A percentile compares a stretch with the other conserved stretches of the same genome.
phyloP scores from a whole-genome alignment of 2,797 vertebrate species.

The Pseudochaenichthys georgianus region DNA sequence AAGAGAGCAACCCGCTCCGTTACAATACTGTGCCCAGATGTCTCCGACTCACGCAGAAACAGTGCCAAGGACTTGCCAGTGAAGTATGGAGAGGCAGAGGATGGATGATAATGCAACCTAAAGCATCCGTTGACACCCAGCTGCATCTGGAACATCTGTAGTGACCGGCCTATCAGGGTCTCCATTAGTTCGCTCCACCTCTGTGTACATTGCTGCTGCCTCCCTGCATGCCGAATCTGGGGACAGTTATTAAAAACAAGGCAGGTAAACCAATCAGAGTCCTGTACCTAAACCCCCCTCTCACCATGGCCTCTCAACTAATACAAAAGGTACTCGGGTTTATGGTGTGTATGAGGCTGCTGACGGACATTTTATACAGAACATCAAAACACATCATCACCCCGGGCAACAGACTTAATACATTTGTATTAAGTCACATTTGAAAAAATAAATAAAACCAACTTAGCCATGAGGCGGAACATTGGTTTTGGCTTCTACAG shows the following conservation, averaged over 20 bases:
- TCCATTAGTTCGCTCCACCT: constrained; percentile 49
- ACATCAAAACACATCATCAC: constrained; percentile 64
- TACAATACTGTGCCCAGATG: constrained; percentile 53
- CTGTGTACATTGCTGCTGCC: constrained; percentile 54
- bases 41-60: constrained; percentile 28
- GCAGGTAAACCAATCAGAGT: constrained; percentile 59
- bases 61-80: constrained; percentile 65
- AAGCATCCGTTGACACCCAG: constrained; percentile 76
- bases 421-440: constrained; percentile 50
- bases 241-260: constrained; percentile 67
- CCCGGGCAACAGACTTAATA: constrained; percentile 20
- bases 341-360: constrained; percentile 48
- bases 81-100: constrained; percentile 63
- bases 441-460: constrained; percentile 56
- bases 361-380: constrained; percentile 69
- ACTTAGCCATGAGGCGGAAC: constrained; percentile 25
- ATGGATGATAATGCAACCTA: constrained; percentile 71
- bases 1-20: constrained; percentile 35
- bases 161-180: constrained; percentile 68
- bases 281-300: constrained; percentile 32
- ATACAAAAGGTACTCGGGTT: constrained; percentile 46
- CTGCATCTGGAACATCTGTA: constrained; percentile 82
- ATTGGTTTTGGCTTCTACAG: constrained; percentile 10
- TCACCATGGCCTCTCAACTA: constrained; percentile 10
- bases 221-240: constrained; percentile 34